Conservation (phyloP, 2,888 invertebrate genomes). For the Axea sp. region DNA sequence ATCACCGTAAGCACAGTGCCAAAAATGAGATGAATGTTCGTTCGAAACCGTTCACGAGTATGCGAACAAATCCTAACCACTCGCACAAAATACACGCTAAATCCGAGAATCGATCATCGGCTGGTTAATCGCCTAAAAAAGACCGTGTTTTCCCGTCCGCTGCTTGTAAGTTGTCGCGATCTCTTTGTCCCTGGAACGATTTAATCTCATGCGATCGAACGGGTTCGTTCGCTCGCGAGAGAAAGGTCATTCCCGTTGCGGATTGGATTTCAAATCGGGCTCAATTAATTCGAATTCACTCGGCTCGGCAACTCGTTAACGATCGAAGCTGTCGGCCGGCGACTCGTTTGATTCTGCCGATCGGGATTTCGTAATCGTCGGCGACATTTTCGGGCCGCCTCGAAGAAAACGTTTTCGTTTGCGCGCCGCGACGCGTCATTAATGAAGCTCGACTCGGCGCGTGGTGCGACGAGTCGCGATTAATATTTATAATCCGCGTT, state of each 20-base stretch:
- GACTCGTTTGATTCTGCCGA: constrained; percentile 48
- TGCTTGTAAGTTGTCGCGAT: constrained; percentile 53
- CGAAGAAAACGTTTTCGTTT: constrained; percentile 20
- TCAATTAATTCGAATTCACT: constrained; percentile 62
- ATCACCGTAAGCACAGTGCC: no score
- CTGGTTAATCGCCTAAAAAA: constrained; percentile 13
- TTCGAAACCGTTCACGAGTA: no score
- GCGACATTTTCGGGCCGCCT: constrained; percentile 28
- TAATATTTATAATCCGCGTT: constrained; percentile 28
- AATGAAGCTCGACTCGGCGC: constrained; percentile 24
- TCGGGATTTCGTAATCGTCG: constrained; percentile 39
- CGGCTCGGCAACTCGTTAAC: constrained; percentile 58
- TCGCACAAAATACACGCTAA: no score
- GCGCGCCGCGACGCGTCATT: constrained; percentile 8
- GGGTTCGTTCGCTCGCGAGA: constrained; percentile 57
- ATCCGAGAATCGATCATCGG: constrained; percentile 8
- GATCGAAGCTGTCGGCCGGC: constrained; percentile 59
- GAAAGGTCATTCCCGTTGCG: constrained; percentile 63
- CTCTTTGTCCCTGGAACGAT: constrained; percentile 65
- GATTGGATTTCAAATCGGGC: constrained; percentile 63
- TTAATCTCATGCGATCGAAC: constrained; percentile 64
- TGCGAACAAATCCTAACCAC: no score
- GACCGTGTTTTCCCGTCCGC: constrained; percentile 13
- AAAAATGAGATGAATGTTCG: no score
- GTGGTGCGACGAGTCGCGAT: constrained; percentile 6